Conservation (phyloP, 1,140 invertebrate genomes). For the Sogatella furcifera region DNA sequence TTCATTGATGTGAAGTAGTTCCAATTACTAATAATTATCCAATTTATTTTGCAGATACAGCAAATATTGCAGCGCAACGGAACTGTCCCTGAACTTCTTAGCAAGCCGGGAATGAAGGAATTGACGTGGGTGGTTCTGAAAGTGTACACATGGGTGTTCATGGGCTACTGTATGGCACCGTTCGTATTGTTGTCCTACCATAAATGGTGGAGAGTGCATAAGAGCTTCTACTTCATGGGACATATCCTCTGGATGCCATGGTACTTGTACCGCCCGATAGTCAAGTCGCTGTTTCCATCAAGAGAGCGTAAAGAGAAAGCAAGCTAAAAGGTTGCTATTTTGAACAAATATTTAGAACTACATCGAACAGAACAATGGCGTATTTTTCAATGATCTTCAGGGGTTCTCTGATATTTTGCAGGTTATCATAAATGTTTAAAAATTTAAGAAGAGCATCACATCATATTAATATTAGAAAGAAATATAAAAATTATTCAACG, state of each 20-base stretch:
- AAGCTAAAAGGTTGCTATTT: neutral
- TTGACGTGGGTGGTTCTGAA: conserved; percentile 48
- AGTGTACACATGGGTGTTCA: conserved; percentile 63
- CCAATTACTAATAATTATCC: neutral
- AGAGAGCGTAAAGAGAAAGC: neutral
- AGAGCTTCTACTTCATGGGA: conserved; percentile 49
- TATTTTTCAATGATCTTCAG: too few species aligned
- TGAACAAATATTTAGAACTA: too few species aligned
- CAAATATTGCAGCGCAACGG: conserved; percentile 39
- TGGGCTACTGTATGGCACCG: conserved; percentile 74
- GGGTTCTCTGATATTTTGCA: too few species aligned
- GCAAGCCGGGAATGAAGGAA: conserved; percentile 25
- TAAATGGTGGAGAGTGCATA: conserved; percentile 49
- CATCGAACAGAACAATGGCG: too few species aligned
- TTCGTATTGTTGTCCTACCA: conserved; percentile 63
- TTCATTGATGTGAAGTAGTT: neutral
- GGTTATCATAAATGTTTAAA: too few species aligned
- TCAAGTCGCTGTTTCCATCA: conserved; percentile 30
- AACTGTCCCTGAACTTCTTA: conserved; percentile 31
- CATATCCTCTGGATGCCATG: conserved; percentile 49
- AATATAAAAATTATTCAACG: too few species aligned
- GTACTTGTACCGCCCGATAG: conserved; percentile 37
- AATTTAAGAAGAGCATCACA: too few species aligned
- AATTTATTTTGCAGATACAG: conserved; percentile 36
- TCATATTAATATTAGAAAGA: too few species aligned